Conservation (phyloP, 2,888 invertebrate genomes). For the Eledona agricola region DNA sequence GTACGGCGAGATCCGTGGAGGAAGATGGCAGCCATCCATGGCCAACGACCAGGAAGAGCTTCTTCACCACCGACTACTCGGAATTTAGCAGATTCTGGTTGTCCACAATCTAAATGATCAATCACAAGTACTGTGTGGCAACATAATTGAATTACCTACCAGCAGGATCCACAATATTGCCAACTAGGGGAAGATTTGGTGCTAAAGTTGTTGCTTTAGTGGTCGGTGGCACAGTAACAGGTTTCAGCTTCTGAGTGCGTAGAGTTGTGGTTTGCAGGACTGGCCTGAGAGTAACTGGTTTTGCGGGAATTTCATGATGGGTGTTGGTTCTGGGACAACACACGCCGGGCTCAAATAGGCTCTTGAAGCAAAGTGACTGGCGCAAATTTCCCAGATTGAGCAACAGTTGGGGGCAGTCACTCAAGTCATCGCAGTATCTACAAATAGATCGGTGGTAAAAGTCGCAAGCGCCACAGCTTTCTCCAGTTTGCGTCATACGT, state of each 20-base stretch:
- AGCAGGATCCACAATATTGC: constrained; percentile 65
- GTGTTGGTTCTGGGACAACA: constrained; percentile 78
- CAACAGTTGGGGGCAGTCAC: constrained; percentile 85
- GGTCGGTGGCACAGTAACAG: constrained; percentile 54
- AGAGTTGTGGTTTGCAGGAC: constrained; percentile 22
- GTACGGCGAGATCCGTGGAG: constrained; percentile 84
- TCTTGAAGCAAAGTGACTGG: constrained; percentile 90
- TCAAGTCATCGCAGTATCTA: constrained; percentile 81
- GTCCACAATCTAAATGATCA: constrained; percentile 74
- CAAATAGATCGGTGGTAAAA: constrained; percentile 39
- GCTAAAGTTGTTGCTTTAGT: constrained; percentile 35
- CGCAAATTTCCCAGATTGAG: constrained; percentile 82
- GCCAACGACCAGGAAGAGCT: constrained; percentile 87
- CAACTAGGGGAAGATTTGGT: constrained; percentile 38
- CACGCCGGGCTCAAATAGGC: constrained; percentile 89
- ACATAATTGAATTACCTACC: constrained; percentile 61
- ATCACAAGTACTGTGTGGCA: neutral
- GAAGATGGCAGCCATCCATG: constrained; percentile 96
- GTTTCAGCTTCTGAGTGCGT: constrained; percentile 30
- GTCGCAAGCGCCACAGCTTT: constrained; percentile 22
- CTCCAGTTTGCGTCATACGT: constrained; percentile 22
- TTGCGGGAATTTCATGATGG: constrained; percentile 44
- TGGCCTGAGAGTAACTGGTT: constrained; percentile 44
- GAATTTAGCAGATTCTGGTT: constrained; percentile 82
- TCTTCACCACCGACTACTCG: constrained; percentile 92